Percentiles rank a stretch among this genome's conserved stretches.
phyloP scores from a whole-genome alignment of 2,113 vertebrate genomes.

The Plotosus lineatus region DNA sequence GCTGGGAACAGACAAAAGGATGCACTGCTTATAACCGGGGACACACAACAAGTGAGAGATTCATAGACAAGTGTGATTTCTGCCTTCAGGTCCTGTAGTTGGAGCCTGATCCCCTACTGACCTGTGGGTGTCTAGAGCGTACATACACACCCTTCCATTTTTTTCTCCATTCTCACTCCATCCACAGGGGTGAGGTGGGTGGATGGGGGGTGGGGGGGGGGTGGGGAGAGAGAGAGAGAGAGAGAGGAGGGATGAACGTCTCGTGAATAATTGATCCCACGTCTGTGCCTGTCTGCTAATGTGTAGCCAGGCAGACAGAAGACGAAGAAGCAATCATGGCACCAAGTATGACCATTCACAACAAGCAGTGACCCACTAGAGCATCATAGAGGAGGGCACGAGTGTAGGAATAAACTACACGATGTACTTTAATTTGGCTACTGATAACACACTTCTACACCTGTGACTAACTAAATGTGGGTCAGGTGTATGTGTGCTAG shows the following conservation, averaged over 20 bases:
- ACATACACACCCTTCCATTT: slow-evolving; percentile 15
- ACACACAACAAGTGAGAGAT: slow-evolving; percentile 19
- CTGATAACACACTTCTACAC: background rate
- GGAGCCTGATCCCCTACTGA: slow-evolving; percentile 34
- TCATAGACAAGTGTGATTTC: slow-evolving; percentile 26
- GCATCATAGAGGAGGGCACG: background rate
- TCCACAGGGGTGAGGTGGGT: slow-evolving; percentile 17
- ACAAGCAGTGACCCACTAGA: slow-evolving; percentile 13
- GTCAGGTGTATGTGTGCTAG: slow-evolving; percentile 60
- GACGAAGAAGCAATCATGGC: slow-evolving; percentile 52
- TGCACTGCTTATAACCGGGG: background rate
- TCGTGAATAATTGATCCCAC: slow-evolving; percentile 71
- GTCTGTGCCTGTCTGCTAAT: slow-evolving; percentile 63
- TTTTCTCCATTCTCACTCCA: slow-evolving; percentile 14
- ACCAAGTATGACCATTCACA: background rate
- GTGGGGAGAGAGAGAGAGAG: slow-evolving; percentile 21
- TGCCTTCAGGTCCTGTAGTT: slow-evolving; percentile 34
- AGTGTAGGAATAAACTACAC: background rate
- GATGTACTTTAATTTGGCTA: background rate
- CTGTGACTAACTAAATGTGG: slow-evolving; percentile 55
- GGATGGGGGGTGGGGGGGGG: no score
- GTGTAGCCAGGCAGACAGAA: slow-evolving; percentile 68
- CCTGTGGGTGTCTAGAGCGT: slow-evolving; percentile 30
- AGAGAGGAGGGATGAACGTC: slow-evolving; percentile 37
- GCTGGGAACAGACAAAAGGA: slow-evolving; percentile 4